Percentiles rank a stretch among this genome's conserved stretches.
Evolutionary conservation across 1,140 invertebrate species (phyloP).

Genomic region (Oscheius sp.): DNA sequence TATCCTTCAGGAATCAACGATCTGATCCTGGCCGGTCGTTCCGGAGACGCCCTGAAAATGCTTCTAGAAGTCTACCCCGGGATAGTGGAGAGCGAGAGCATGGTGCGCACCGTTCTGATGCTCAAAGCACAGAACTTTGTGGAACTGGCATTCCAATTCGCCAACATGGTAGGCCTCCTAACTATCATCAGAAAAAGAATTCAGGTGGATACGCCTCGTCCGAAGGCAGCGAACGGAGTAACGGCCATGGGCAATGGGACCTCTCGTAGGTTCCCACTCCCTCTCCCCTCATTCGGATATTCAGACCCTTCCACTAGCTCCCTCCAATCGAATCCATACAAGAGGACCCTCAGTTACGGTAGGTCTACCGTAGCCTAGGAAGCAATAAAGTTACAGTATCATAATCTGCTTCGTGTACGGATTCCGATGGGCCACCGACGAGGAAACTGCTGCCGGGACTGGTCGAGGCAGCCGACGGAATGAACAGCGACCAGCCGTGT

Average conservation of each 20-base stretch:
- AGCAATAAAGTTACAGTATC: background rate
- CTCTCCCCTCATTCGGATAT: no score
- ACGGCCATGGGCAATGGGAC: conserved; percentile 16
- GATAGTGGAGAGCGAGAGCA: conserved; percentile 70
- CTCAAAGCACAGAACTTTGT: conserved; percentile 96
- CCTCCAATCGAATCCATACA: conserved; percentile 13
- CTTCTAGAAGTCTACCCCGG: conserved; percentile 84
- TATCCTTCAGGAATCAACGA: conserved; percentile 93
- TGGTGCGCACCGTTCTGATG: conserved; percentile 85
- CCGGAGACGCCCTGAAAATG: conserved; percentile 88
- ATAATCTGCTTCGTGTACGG: background rate
- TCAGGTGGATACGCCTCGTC: no score
- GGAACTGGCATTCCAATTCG: conserved; percentile 68
- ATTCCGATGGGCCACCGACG: background rate
- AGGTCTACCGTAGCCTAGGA: background rate
- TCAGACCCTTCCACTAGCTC: no score
- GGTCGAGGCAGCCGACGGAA: background rate
- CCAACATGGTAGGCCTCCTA: background rate
- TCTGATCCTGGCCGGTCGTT: conserved; percentile 81
- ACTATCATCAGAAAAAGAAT: no score
- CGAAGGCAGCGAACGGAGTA: background rate
- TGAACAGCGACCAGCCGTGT: conserved; percentile 10
- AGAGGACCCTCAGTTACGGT: background rate
- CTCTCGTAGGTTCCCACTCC: conserved; percentile 6
- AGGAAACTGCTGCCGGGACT: background rate